A percentile compares a stretch with the other conserved stretches of the same genome.
These are phyloP conservation scores for Hydrotaea diabolus DNA, from an alignment of 2,888 invertebrate genomes.

Conservation along the genomic window DNA sequence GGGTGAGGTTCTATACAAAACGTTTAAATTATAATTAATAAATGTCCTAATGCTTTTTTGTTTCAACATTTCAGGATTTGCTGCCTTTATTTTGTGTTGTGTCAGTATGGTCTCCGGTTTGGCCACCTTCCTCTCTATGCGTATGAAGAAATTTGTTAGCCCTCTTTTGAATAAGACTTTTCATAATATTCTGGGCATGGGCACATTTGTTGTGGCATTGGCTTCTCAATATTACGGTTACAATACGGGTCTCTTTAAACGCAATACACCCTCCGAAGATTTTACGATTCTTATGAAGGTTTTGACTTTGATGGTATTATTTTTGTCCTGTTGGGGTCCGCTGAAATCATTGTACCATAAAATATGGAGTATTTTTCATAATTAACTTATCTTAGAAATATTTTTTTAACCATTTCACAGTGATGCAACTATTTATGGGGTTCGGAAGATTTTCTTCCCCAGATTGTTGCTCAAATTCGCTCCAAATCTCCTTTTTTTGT, in stretches of 20 bases:
- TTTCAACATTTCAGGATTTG: constrained; percentile 69
- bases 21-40: too few species aligned
- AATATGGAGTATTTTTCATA: constrained; percentile 26
- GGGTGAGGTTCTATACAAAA: constrained; percentile 60
- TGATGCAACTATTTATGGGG: too few species aligned
- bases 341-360: constrained; percentile 74
- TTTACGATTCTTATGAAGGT: constrained; percentile 73
- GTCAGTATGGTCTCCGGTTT: constrained; percentile 75
- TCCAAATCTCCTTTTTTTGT: too few species aligned
- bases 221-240: constrained; percentile 77
- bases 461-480: too few species aligned
- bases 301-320: constrained; percentile 72
- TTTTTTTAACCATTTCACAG: too few species aligned
- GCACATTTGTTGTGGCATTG: constrained; percentile 74
- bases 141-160: constrained; percentile 65
- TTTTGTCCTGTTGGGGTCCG: constrained; percentile 74
- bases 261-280: constrained; percentile 66
- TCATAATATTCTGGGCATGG: constrained; percentile 74
- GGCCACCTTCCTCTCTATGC: constrained; percentile 69
- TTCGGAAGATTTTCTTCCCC: too few species aligned
- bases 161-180: constrained; percentile 76
- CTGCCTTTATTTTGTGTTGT: constrained; percentile 74
- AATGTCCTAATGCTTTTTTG: neutral
- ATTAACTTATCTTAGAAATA: too few species aligned
- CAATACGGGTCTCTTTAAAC: constrained; percentile 72